Evolutionary conservation across 2,888 invertebrate species (phyloP).

Genomic region (Agonopterix subpropinquella): DNA sequence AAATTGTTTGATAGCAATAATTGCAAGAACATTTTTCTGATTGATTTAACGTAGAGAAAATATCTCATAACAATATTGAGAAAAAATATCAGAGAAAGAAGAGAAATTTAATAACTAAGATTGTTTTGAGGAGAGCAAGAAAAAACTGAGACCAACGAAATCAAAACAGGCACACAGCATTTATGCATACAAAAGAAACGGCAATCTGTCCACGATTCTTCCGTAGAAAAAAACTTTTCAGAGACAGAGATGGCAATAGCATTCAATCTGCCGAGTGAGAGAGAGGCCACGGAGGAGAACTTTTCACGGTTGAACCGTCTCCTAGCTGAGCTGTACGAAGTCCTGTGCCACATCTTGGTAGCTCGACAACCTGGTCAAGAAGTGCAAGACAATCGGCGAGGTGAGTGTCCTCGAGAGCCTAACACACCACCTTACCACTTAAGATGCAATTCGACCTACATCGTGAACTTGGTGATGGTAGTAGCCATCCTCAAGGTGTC

Average conservation of each 20-base stretch:
- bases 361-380: slow-evolving; percentile 68
- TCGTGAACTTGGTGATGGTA: slow-evolving; percentile 72
- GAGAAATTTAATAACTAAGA: background rate
- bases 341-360: slow-evolving; percentile 73
- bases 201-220: background rate
- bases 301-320: slow-evolving; percentile 75
- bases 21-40: too few species aligned
- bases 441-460: slow-evolving; percentile 77
- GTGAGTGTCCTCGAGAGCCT: slow-evolving; percentile 71
- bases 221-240: slow-evolving; percentile 6
- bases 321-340: slow-evolving; percentile 72
- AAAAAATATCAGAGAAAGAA: background rate
- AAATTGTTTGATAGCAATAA: too few species aligned
- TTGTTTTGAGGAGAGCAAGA: background rate
- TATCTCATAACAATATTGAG: background rate
- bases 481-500: slow-evolving; percentile 71
- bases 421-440: slow-evolving; percentile 73
- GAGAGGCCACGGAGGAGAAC: slow-evolving; percentile 73
- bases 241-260: slow-evolving; percentile 72
- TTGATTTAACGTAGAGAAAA: background rate
- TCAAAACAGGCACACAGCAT: background rate
- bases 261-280: slow-evolving; percentile 73
- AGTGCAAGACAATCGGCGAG: slow-evolving; percentile 65
- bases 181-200: background rate
- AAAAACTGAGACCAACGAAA: background rate